phyloP scores from a whole-genome alignment of 1,140 invertebrate genomes.

The Mactra quadrangularis region DNA sequence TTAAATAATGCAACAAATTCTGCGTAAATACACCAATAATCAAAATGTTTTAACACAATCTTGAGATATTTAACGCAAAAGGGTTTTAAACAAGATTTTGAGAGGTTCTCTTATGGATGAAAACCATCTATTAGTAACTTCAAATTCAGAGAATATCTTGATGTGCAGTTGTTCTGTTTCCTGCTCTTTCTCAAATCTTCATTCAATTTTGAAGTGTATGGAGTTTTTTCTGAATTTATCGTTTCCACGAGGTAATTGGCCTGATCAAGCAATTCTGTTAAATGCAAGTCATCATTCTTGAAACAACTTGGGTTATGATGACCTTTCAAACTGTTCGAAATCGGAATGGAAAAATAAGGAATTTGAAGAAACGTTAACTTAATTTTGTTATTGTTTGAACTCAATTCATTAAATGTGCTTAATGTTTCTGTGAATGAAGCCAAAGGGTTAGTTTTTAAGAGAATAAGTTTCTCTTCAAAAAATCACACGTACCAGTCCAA shows the following conservation, averaged over 20 bases:
- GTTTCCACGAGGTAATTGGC: neutral
- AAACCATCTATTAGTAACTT: neutral
- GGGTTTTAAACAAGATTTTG: too few species aligned
- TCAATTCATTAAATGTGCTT: too few species aligned
- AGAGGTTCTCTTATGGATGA: too few species aligned
- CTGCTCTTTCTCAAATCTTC: neutral
- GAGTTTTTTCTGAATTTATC: neutral
- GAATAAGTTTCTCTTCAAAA: too few species aligned
- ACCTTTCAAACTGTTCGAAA: neutral
- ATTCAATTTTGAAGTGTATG: neutral
- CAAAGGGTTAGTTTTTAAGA: too few species aligned
- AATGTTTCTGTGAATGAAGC: too few species aligned
- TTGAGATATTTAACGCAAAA: too few species aligned
- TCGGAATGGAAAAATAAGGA: neutral
- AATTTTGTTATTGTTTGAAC: neutral
- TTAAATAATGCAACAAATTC: too few species aligned
- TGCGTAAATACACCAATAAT: too few species aligned
- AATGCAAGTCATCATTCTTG: neutral
- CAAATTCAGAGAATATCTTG: neutral
- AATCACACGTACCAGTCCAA: too few species aligned
- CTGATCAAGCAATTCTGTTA: neutral
- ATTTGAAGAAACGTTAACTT: neutral
- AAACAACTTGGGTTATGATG: neutral
- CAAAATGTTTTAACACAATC: too few species aligned
- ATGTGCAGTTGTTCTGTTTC: neutral